Base-by-base conservation (phyloP, 2,113 vertebrate genomes). In the Callionymus lyra region DNA sequence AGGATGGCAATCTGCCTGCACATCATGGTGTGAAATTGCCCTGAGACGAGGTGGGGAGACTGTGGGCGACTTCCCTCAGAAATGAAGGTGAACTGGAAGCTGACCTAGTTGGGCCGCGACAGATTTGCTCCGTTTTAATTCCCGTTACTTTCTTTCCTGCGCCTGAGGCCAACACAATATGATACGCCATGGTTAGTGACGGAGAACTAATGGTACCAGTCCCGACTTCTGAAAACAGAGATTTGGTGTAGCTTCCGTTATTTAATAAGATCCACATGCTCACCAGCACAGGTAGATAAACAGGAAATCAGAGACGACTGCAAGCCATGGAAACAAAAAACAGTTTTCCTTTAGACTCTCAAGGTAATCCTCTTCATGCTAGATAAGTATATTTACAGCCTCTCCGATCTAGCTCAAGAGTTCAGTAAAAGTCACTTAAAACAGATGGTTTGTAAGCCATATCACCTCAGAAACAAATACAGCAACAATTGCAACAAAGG, bases 231-330 rank as follows among this genome's bases (percentile, higher is more conserved):
- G 32, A 52, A 59, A 62, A 65, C 38, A 14, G 34, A 52, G 54
- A 32, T 50, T 61, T 54, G 51, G 50, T 53, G 41, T 50, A 63
- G 61, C 49, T 69, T 76, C 51, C 70, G 60, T 58, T 48, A 43
- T 52, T 33, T 82, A 80, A 82, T 71, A 50, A 70, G 38, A 37
- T 47, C 63, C 72, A 79, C 69, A 79, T 80, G 82, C 57, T 64
- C 56, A 69, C 70, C 47, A 63, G 48, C 27, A 31, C 27, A 48
- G 52, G 46, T 48, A 52, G 53, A 63, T 48, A 59, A 46, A 53
- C 43, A 31, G 36, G 44, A 41, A 57, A 31, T 27, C 50, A 43
- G 51, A 17, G 59, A 70, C 14, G 10, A 34, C 39, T 33, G 38
- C 41, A 54, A 51, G 53, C 54, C 56, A 31, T 10, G 27, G 63